Evolutionary conservation across 2,797 vertebrate genomes (phyloP).

Genomic region (Ataeniobius toweri): DNA sequence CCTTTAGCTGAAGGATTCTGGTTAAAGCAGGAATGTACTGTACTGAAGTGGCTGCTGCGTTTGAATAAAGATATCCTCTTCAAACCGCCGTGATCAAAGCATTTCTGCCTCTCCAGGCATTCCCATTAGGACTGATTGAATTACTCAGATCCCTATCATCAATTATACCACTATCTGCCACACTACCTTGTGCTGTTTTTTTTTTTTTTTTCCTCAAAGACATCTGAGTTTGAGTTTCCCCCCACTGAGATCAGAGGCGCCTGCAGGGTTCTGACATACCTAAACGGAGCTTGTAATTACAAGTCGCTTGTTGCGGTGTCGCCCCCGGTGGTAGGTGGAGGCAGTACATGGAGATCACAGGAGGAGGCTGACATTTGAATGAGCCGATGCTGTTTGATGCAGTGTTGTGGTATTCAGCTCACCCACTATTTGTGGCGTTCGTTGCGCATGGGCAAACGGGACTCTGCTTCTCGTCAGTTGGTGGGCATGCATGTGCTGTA

Average conservation of each 20-base stretch:
- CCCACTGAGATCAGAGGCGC: slow-evolving; percentile 62
- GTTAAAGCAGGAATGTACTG: slow-evolving; percentile 18
- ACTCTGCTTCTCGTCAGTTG: slow-evolving; percentile 36
- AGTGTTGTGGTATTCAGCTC: slow-evolving; percentile 34
- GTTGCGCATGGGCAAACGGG: slow-evolving; percentile 3
- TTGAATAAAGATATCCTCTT: slow-evolving; percentile 48
- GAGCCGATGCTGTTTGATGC: slow-evolving; percentile 30
- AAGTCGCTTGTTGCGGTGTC: slow-evolving; percentile 17
- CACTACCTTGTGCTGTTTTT: slow-evolving; percentile 25
- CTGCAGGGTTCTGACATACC: slow-evolving; percentile 47
- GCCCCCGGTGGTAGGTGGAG: slow-evolving; percentile 50
- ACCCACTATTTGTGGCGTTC: slow-evolving; percentile 27
- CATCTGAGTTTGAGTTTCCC: slow-evolving; percentile 39
- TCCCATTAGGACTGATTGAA: slow-evolving; percentile 69
- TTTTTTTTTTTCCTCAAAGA: slow-evolving; percentile 32
- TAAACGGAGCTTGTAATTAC: slow-evolving; percentile 60
- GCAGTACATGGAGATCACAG: slow-evolving; percentile 19
- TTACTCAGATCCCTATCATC: slow-evolving; percentile 68
- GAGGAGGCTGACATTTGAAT: slow-evolving; percentile 40
- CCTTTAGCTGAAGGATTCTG: slow-evolving; percentile 21
- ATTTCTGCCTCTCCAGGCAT: slow-evolving; percentile 49
- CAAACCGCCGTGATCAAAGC: slow-evolving; percentile 60
- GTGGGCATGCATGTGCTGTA: slow-evolving; percentile 27
- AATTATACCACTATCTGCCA: slow-evolving; percentile 43
- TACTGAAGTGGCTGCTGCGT: slow-evolving; percentile 29